Evolutionary conservation across 2,888 invertebrate species (phyloP).

Genomic region (Cyrtodaria siliqua): DNA sequence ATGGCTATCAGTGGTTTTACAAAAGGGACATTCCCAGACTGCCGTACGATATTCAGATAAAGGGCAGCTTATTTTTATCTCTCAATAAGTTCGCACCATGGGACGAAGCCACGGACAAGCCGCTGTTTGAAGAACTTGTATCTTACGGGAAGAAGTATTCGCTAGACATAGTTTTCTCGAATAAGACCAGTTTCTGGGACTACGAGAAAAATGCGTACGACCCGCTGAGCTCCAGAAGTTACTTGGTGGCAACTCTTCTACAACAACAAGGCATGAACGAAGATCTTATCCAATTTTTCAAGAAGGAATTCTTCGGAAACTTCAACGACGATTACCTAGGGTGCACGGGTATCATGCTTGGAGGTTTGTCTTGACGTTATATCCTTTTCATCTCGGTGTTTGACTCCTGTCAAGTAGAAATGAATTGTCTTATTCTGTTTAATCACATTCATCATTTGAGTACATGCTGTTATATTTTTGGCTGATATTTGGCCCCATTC

Average conservation of each 20-base stretch:
- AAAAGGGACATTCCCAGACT: background rate
- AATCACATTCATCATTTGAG: background rate
- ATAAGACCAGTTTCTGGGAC: slow-evolving; percentile 50
- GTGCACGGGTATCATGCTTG: slow-evolving; percentile 38
- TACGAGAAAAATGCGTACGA: slow-evolving; percentile 41
- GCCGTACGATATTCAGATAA: background rate
- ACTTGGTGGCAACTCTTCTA: slow-evolving; percentile 32
- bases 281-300: slow-evolving; percentile 11
- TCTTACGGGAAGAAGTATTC: background rate
- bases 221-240: slow-evolving; percentile 12
- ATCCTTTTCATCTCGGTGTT: too few relatives aligned
- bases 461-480: too few relatives aligned
- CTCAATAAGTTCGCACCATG: slow-evolving; percentile 60
- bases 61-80: slow-evolving; percentile 27
- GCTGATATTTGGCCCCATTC: too few relatives aligned
- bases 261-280: slow-evolving; percentile 16
- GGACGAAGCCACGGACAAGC: slow-evolving; percentile 35
- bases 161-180: slow-evolving; percentile 15
- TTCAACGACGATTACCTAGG: slow-evolving; percentile 6
- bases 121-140: background rate
- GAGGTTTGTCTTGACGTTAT: slow-evolving; percentile 33
- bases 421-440: too few relatives aligned
- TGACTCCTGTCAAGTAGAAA: too few relatives aligned
- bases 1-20: slow-evolving; percentile 3
- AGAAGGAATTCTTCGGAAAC: slow-evolving; percentile 20